phyloP scores from a whole-genome alignment of 1,140 invertebrate genomes.

The Odontomachus brunneus region DNA sequence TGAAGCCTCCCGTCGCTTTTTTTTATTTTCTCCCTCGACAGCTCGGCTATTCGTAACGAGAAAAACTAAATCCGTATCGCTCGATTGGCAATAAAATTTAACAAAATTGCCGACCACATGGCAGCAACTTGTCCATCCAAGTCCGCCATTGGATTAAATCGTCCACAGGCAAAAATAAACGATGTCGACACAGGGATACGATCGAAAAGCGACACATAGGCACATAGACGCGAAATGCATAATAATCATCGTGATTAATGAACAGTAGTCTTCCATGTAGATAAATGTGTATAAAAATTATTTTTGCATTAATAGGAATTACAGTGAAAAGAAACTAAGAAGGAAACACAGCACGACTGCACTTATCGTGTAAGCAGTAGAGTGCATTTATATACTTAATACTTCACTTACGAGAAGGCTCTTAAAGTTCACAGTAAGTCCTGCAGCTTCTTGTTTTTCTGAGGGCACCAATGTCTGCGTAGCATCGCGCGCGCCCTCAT shows the following conservation, averaged over 20 bases:
- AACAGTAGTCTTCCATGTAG: too few species aligned
- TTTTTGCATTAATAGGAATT: too few species aligned
- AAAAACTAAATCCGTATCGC: slow-evolving; percentile 9
- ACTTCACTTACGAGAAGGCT: not conserved
- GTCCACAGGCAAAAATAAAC: slow-evolving; percentile 17
- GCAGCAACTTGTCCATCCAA: not conserved
- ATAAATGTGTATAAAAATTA: too few species aligned
- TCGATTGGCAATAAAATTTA: slow-evolving; percentile 44
- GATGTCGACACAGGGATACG: not conserved
- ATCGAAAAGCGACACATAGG: not conserved
- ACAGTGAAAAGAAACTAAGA: not conserved
- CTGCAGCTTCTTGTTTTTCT: not conserved
- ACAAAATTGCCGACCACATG: not conserved
- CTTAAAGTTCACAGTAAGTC: not conserved
- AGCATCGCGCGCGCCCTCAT: not conserved
- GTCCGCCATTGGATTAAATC: slow-evolving; percentile 2
- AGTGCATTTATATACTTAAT: too few species aligned
- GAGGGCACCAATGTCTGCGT: not conserved
- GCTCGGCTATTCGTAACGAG: not conserved
- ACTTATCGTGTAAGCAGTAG: not conserved
- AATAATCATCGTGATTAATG: not conserved
- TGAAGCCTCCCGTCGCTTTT: not conserved
- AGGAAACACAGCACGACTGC: not conserved
- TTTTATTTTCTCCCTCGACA: not conserved
- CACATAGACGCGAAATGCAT: not conserved